A percentile compares a stretch with the other conserved stretches of the same genome.
phyloP scores from a whole-genome alignment of 2,888 invertebrate genomes.

The Phengaris alcon region DNA sequence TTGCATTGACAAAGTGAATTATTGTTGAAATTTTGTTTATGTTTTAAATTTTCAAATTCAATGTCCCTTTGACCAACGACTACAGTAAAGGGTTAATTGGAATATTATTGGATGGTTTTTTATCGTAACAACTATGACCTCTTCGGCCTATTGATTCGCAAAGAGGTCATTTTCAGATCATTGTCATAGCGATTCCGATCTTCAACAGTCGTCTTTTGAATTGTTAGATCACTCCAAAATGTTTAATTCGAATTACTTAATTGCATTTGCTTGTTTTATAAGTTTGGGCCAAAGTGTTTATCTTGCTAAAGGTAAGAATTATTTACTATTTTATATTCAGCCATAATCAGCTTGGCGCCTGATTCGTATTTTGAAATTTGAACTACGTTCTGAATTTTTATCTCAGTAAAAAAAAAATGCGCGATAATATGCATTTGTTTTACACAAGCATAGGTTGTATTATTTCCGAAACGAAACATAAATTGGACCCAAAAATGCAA shows the following conservation, averaged over 20 bases:
- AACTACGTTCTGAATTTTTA: no score
- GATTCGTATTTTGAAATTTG: no score
- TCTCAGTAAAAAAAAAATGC: no score
- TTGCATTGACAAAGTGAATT: no score
- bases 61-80: not conserved
- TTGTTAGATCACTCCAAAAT: not conserved
- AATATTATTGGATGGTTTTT: not conserved
- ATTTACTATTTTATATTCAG: no score
- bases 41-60: no score
- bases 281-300: slow-evolving; percentile 50
- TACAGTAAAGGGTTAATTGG: not conserved
- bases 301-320: slow-evolving; percentile 57
- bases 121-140: not conserved
- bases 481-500: no score
- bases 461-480: no score
- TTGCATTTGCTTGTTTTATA: slow-evolving; percentile 43
- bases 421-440: no score
- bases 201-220: not conserved
- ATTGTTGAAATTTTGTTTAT: no score
- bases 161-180: slow-evolving; percentile 9
- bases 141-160: not conserved
- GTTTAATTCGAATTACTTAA: slow-evolving; percentile 34
- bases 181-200: not conserved
- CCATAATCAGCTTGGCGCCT: no score
- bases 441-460: no score